Evolutionary conservation across 2,113 vertebrate genomes (phyloP).

Genomic region (Stigmatopora nigra): DNA sequence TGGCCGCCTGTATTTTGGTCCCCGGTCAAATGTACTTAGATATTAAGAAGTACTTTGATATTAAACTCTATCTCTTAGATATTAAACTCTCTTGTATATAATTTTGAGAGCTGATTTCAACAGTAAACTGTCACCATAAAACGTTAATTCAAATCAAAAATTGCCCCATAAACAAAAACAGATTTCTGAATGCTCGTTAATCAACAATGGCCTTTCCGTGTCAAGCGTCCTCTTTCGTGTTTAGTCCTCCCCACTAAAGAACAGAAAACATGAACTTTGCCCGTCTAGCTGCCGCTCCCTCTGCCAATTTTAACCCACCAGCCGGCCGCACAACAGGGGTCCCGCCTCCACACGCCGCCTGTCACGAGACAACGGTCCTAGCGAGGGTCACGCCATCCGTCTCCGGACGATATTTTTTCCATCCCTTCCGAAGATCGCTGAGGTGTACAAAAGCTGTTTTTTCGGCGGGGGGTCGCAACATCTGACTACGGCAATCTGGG

Average conservation of each 20-base stretch:
- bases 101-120: no score
- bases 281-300: conserved; percentile 37
- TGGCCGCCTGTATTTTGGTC: no score
- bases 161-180: not conserved
- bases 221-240: not conserved
- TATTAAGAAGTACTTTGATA: no score
- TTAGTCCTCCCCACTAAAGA: not conserved
- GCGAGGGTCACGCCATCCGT: conserved; percentile 54
- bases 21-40: no score
- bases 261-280: conserved; percentile 24
- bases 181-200: not conserved
- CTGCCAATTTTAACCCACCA: conserved; percentile 67
- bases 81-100: no score
- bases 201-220: not conserved
- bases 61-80: no score
- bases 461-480: conserved; percentile 19
- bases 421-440: conserved; percentile 19
- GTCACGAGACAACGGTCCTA: conserved; percentile 61
- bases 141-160: no score
- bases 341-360: conserved; percentile 59
- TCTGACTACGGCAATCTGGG: conserved; percentile 20
- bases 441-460: conserved; percentile 24
- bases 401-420: conserved; percentile 38
- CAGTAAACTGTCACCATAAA: no score
- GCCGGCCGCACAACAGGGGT: conserved; percentile 46